Evolutionary conservation across 2,888 invertebrate genomes (phyloP).

Genomic region (Sarcophaga variegata): DNA sequence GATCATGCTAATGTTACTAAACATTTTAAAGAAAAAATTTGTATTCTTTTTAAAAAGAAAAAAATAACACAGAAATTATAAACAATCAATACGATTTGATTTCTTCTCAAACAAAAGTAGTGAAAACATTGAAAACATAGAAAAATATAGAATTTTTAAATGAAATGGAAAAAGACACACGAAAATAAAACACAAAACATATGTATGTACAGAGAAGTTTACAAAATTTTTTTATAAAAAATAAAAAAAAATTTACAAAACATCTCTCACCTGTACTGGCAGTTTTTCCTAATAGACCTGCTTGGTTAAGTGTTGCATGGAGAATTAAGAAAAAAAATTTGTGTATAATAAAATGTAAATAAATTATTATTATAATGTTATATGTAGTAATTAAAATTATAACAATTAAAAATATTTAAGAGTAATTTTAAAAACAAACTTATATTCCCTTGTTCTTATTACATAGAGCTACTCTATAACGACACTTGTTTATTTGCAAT

Average conservation of each 20-base stretch:
- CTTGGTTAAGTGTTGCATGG: constrained; percentile 69
- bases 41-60: constrained; percentile 4
- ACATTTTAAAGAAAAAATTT: neutral
- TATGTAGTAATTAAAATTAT: no score
- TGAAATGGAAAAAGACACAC: no score
- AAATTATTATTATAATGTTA: neutral
- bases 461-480: no score
- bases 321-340: constrained; percentile 60
- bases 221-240: constrained; percentile 40
- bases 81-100: neutral
- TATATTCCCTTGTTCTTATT: no score
- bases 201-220: neutral
- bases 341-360: constrained; percentile 52
- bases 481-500: no score
- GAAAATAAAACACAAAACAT: neutral
- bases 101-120: constrained; percentile 14
- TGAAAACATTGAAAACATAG: constrained; percentile 22
- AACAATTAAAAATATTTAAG: no score
- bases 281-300: constrained; percentile 82
- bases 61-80: neutral
- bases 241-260: neutral
- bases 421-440: no score
- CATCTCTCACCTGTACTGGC: constrained; percentile 79
- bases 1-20: no score
- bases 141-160: neutral